Conservation (phyloP, 2,113 vertebrate genomes). For the Gasterosteus aculeatus region DNA sequence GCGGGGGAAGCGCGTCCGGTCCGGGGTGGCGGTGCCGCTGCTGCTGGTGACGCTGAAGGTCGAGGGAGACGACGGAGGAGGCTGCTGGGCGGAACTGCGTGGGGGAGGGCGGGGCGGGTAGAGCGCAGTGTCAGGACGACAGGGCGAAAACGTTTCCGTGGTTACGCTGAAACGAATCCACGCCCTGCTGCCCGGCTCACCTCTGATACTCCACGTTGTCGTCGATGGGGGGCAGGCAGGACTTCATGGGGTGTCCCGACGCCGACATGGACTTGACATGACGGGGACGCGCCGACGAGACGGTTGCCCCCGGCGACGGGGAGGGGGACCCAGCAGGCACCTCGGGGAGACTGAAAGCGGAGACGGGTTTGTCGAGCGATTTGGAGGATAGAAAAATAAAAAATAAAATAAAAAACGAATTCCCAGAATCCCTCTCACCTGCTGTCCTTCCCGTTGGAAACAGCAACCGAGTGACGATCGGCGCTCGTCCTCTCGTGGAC, state of each 20-base stretch:
- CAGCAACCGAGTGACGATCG: constrained; percentile 84
- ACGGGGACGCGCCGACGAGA: constrained; percentile 85
- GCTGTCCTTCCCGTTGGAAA: constrained; percentile 93
- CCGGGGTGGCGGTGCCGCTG: constrained; percentile 88
- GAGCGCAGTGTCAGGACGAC: not conserved
- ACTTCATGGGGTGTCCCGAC: constrained; percentile 92
- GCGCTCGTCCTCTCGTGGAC: constrained; percentile 87
- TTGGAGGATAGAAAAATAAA: not conserved
- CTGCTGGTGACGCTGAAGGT: constrained; percentile 87
- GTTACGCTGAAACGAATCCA: not conserved
- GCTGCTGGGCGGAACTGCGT: constrained; percentile 48
- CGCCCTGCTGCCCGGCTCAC: constrained; percentile 1
- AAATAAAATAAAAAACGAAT: not conserved
- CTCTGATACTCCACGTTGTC: constrained; percentile 85
- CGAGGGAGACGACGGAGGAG: constrained; percentile 88
- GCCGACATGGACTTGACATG: constrained; percentile 96
- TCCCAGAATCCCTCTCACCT: constrained; percentile 78
- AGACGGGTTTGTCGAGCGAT: not conserved
- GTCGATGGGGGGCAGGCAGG: constrained; percentile 90
- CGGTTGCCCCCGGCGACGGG: constrained; percentile 72
- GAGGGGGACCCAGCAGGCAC: constrained; percentile 83
- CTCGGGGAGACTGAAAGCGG: constrained; percentile 85
- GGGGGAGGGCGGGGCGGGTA: not conserved
- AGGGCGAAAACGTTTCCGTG: not conserved
- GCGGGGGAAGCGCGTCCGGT: constrained; percentile 90